Base-by-base conservation (phyloP, 2,113 vertebrate species). In the Chroicocephalus ridibundus region DNA sequence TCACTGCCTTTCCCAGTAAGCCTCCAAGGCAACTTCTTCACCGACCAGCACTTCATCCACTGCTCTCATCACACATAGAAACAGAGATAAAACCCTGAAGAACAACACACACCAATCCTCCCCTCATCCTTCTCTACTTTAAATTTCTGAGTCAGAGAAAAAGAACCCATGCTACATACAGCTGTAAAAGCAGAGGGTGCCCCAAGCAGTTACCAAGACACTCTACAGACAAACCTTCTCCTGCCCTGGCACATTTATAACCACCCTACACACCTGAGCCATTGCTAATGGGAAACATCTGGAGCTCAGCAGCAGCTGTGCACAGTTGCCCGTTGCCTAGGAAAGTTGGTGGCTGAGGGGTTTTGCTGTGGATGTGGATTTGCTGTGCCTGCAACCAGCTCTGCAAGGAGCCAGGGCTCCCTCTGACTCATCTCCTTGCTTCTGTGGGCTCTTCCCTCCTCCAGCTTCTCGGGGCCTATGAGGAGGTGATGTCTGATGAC, bases 281-380 rank as follows among this genome's bases (percentile, higher is more conserved):
- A 60, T 10, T 36, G 64, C 81, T 85, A 90, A 89, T 31, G 27
- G 68, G 57, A 86, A 86, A 61, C 82, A 72, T 40, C 77, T 86
- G 95, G 44, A 78, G 57, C 64, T 81, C 15, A 9, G 72, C 64
- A 93, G 47, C 95, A 95, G 93, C 95, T 91, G 92, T 21, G 26
- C 34, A 44, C 14, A 36, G n/a, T 57, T 92, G 72, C 42, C 65
- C 13, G 6, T 60, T 65, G 69, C 52, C 27, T 17, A 13, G 42
- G 65, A 13, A 66, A 82, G 27, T 8, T 68, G 49, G 16, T 46
- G 12, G n/a, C 38, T 81, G 64, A 55, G 42, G 49, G 29, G 10
- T 18, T 87, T 70, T 86, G n/a, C 42, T 77, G 31, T 60, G 51
- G 44, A 27, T 69, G 71, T 62, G 79, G 62, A 47, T 82, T 54